A percentile compares a stretch with the other conserved stretches of the same genome.
phyloP scores from a whole-genome alignment of 1,140 invertebrate species.

The Saccostrea glomerata region DNA sequence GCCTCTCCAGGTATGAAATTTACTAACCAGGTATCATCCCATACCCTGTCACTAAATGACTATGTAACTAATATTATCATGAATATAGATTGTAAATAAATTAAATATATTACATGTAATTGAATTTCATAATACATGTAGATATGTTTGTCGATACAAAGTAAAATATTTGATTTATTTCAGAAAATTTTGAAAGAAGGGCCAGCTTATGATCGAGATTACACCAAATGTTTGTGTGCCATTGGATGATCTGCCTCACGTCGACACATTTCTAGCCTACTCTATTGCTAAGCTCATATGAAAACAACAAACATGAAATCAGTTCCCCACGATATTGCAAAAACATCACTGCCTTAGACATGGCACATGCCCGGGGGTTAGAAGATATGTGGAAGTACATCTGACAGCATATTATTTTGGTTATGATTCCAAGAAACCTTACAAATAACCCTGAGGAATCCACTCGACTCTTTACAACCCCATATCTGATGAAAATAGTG shows the following conservation, averaged over 20 bases:
- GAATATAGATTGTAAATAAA: too few species aligned
- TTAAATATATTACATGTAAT: too few species aligned
- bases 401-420: constrained; percentile 35
- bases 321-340: constrained; percentile 41
- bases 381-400: constrained; percentile 39
- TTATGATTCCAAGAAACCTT: constrained; percentile 20
- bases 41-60: too few species aligned
- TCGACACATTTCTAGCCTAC: constrained; percentile 46
- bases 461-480: neutral
- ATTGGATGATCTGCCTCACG: neutral
- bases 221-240: too few species aligned
- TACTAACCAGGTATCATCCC: too few species aligned
- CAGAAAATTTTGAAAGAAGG: too few species aligned
- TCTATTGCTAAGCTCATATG: constrained; percentile 43
- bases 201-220: too few species aligned
- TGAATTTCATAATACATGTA: too few species aligned
- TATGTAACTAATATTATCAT: too few species aligned
- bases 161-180: too few species aligned
- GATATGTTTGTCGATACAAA: too few species aligned
- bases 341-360: constrained; percentile 42
- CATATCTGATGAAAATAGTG: neutral
- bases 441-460: neutral
- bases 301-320: constrained; percentile 21
- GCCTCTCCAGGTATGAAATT: too few species aligned
- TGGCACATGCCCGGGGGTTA: constrained; percentile 53